Evolutionary conservation across 2,113 vertebrate species (phyloP).

Genomic region (Istiophorus platypterus): DNA sequence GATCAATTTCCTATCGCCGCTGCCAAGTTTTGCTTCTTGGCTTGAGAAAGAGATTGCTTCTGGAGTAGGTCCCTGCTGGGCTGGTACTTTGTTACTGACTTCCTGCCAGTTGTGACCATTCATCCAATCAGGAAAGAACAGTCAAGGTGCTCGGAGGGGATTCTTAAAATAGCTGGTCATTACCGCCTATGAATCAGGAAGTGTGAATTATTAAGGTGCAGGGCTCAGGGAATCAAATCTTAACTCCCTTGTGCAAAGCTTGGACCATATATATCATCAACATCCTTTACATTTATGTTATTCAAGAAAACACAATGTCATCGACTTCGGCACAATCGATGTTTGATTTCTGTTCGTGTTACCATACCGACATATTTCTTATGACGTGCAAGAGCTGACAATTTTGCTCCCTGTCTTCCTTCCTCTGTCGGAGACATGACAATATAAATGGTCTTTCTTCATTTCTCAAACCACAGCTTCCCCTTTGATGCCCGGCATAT

Average conservation of each 20-base stretch:
- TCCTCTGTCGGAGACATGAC: background rate
- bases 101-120: conserved; percentile 37
- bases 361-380: background rate
- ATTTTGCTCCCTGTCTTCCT: background rate
- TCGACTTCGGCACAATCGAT: background rate
- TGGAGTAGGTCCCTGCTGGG: conserved; percentile 36
- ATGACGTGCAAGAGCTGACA: background rate
- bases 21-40: conserved; percentile 53
- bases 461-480: background rate
- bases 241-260: conserved; percentile 10
- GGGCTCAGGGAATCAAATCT: conserved; percentile 11
- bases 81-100: conserved; percentile 28
- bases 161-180: conserved; percentile 70
- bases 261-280: background rate
- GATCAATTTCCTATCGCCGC: conserved; percentile 53
- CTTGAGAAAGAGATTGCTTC: conserved; percentile 31
- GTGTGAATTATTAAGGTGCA: conserved; percentile 63
- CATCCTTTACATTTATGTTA: background rate
- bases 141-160: conserved; percentile 6
- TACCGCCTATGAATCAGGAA: conserved; percentile 61
- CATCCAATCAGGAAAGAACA: conserved; percentile 45
- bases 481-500: background rate
- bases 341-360: background rate
- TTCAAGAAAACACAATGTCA: background rate
- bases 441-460: background rate